Conservation (phyloP, 2,113 vertebrate genomes). For the Corythornis madagascariensis region DNA sequence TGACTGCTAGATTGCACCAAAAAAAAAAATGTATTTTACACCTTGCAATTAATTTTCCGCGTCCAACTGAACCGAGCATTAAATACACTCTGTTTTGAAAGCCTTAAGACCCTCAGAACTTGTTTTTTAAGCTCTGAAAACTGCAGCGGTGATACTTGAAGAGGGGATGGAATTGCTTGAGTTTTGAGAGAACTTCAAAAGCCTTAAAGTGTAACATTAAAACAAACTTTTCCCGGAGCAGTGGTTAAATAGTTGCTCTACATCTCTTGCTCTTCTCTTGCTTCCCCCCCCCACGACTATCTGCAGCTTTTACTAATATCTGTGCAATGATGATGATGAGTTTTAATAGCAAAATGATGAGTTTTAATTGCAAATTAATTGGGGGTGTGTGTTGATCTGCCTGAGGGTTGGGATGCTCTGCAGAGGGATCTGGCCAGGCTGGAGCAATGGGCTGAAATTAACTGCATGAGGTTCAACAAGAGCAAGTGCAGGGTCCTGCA, state of each 20-base stretch:
- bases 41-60: background rate
- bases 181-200: background rate
- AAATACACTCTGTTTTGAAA: background rate
- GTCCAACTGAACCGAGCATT: background rate
- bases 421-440: no score
- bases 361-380: background rate
- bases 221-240: background rate
- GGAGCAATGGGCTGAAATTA: no score
- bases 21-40: background rate
- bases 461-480: no score
- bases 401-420: no score
- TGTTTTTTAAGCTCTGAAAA: background rate
- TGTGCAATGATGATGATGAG: background rate
- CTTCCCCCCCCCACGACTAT: fast-evolving
- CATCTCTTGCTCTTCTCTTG: background rate
- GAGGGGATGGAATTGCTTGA: background rate
- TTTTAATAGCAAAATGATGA: background rate
- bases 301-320: background rate
- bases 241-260: background rate
- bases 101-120: fast-evolving
- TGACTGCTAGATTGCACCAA: background rate
- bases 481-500: no score
- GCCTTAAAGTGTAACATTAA: background rate
- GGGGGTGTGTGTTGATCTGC: no score
- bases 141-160: fast-evolving